These are phyloP conservation scores for Mactra quadrangularis DNA, from an alignment of 1,140 invertebrate genomes.

Conservation along the genomic window DNA sequence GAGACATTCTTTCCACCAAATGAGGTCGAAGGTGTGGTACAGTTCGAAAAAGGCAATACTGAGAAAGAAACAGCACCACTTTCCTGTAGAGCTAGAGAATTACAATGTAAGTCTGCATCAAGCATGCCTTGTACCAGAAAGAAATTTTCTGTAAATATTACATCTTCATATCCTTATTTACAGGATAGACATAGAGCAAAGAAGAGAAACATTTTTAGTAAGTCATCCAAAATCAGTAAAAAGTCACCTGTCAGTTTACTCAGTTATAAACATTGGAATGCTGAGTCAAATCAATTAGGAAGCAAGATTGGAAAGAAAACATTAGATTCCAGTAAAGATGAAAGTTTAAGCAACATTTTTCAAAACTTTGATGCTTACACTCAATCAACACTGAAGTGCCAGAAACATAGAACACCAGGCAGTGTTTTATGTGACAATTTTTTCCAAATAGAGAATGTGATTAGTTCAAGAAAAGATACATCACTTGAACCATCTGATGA, in stretches of 20 bases:
- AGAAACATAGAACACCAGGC: not conserved
- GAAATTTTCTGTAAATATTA: too few species aligned
- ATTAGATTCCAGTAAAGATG: not conserved
- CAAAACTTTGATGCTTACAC: too few species aligned
- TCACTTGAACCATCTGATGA: not conserved
- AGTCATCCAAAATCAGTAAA: not conserved
- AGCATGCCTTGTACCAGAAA: too few species aligned
- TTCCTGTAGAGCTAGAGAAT: not conserved
- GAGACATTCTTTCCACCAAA: constrained; percentile 19
- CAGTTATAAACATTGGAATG: constrained; percentile 1
- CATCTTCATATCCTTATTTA: too few species aligned
- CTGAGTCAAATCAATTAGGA: not conserved
- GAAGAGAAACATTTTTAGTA: not conserved
- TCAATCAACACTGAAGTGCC: too few species aligned
- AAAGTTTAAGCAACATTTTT: too few species aligned
- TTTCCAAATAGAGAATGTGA: not conserved
- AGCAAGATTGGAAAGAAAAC: not conserved
- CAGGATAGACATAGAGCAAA: not conserved
- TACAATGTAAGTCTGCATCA: too few species aligned
- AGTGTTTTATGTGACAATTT: not conserved
- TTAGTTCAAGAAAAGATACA: not conserved
- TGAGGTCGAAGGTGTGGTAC: not conserved
- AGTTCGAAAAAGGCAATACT: not conserved
- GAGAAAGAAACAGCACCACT: not conserved
- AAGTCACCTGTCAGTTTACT: not conserved